These are phyloP conservation scores for Xerus rutilus DNA, from an alignment of 2,797 vertebrate genomes.

Conservation along the genomic window DNA sequence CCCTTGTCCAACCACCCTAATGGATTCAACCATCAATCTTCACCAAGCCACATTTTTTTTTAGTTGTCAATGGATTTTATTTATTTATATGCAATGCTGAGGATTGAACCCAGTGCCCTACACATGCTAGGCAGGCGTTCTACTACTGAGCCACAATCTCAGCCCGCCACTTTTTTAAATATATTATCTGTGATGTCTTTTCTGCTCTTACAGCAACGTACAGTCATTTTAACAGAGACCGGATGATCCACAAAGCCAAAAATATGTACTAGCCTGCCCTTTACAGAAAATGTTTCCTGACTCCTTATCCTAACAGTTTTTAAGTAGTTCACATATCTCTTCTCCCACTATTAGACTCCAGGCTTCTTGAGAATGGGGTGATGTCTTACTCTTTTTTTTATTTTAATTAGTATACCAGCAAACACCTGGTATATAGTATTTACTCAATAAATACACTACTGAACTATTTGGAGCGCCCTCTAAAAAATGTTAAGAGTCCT, in stretches of 20 bases:
- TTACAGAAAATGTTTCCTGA: not conserved
- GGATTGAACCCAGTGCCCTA: too few species aligned
- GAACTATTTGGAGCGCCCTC: not conserved
- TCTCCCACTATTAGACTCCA: not conserved
- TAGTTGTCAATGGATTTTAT: too few species aligned
- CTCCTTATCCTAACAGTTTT: not conserved
- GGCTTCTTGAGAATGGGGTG: not conserved
- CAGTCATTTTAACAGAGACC: not conserved
- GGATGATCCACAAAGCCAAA: not conserved
- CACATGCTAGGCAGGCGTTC: too few species aligned
- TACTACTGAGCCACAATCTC: too few species aligned
- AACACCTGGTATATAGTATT: not conserved
- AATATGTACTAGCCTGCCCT: not conserved
- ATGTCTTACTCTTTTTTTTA: not conserved
- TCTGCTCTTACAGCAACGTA: not conserved
- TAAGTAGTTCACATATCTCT: not conserved
- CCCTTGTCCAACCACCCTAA: not conserved
- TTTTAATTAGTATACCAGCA: not conserved
- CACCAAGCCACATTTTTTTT: not conserved
- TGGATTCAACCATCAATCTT: not conserved
- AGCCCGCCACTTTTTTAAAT: not conserved
- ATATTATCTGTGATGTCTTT: not conserved
- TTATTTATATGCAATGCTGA: too few species aligned
- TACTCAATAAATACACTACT: not conserved
- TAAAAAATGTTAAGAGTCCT: not conserved